Conservation (phyloP, 2,888 invertebrate species). For the Agrypnus murinus region DNA sequence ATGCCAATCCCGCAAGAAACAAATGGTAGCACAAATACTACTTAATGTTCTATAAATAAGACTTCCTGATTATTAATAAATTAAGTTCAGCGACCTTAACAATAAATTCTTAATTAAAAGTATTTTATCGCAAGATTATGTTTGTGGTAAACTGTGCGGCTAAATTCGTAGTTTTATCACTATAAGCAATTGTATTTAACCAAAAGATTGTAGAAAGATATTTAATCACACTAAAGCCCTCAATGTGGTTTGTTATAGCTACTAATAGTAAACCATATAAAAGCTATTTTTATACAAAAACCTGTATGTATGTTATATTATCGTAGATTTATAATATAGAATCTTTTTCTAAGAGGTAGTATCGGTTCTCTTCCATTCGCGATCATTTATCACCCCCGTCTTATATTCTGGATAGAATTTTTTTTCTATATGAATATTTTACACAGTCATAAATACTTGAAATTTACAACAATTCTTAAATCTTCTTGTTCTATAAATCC, state of each 20-base stretch:
- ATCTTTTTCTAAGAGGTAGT: not conserved
- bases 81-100: not conserved
- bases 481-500: too few relatives aligned
- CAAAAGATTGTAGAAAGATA: not conserved
- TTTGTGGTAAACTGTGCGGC: not conserved
- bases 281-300: not conserved
- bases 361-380: not conserved
- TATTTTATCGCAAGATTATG: not conserved
- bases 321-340: not conserved
- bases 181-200: not conserved
- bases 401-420: not conserved
- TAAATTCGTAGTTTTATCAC: not conserved
- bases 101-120: not conserved
- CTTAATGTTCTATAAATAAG: not conserved
- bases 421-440: not conserved
- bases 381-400: slow-evolving; percentile 13
- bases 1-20: too few relatives aligned
- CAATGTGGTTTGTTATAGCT: not conserved
- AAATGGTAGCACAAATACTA: not conserved
- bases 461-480: not conserved
- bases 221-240: not conserved
- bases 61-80: not conserved
- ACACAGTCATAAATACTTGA: not conserved
- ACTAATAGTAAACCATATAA: not conserved
- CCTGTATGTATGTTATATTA: too few relatives aligned